Conservation (phyloP, 2,797 vertebrate species). For the Pipistrellus kuhlii region DNA sequence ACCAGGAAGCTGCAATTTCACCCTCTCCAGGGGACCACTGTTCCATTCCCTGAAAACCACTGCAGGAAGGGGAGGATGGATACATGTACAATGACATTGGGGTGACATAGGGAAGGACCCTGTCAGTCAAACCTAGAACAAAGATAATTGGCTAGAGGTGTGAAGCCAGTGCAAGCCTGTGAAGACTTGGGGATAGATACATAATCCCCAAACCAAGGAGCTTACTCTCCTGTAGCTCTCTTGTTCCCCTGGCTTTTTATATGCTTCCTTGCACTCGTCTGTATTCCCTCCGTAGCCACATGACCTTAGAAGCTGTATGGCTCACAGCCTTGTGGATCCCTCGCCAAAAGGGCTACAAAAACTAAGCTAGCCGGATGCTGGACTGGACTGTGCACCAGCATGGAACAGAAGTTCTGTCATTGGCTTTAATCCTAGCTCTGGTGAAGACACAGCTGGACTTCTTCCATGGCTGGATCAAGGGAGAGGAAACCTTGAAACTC, state of each 20-base stretch:
- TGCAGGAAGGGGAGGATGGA: background rate
- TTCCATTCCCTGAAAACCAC: background rate
- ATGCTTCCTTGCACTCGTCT: background rate
- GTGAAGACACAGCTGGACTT: background rate
- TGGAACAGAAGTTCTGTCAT: background rate
- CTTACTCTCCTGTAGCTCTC: background rate
- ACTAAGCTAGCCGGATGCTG: background rate
- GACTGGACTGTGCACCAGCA: background rate
- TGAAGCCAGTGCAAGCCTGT: background rate
- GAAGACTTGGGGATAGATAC: background rate
- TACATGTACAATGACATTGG: background rate
- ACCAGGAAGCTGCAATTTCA: background rate
- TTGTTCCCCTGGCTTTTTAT: background rate
- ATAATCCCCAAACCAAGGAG: background rate
- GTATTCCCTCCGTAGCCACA: background rate
- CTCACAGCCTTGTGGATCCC: background rate
- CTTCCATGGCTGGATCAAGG: background rate
- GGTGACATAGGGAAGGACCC: background rate
- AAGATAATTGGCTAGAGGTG: background rate
- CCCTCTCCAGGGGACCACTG: background rate
- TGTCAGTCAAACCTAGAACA: background rate
- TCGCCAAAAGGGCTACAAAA: background rate
- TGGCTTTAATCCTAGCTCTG: background rate
- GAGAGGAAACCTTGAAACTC: background rate
- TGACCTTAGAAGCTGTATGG: background rate